Evolutionary conservation across 2,797 vertebrate genomes (phyloP), one percentile per base, ranked within the genome.

Genomic region (Tragelaphus oryx): DNA sequence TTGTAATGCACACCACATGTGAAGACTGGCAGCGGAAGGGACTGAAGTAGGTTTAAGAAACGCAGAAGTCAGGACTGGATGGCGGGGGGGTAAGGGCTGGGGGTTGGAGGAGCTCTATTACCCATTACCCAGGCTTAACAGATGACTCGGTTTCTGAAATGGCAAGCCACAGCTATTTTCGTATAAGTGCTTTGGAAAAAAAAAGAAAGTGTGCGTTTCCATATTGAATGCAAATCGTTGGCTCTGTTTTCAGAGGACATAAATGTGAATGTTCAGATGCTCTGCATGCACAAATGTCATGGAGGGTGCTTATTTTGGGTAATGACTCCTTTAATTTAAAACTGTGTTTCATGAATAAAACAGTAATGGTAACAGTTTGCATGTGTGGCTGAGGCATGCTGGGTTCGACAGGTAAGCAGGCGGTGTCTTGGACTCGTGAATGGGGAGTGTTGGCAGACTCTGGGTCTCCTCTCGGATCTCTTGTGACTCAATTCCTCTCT

Each of bases 351-450:
- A 97, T 97, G 98, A 98, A 95, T 98, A 97, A 97, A 96, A 93
- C 84, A 86, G 83, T 90, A 89, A 92, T 85, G 94, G 90, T 95
- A 98, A 97, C 97, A 96, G 98, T 97, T 98, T 98, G 98, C 98
- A 99, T 99, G 98, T 98, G 87, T 98, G 98, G 98, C 98, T 99
- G 98, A 98, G 98, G 98, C 98, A 98, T 98, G 98, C 98, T 98
- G 98, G 98, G 98, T 98, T 98, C 98, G 98, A 98, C 98, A 98
- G 98, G 98, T 98, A 99, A 98, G 98, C 98, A 98, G 98, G 98
- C 85, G 93, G 97, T 98, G 98, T 96, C 44, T 97, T 87, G 95
- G 97, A 89, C 82, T 97, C 95, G 55, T 6, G 92, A 95, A 80
- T 95, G 93, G 96, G 97, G 93, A 4, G 30, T 92, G 81, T 86